Evolutionary conservation across 1,140 invertebrate species (phyloP).

Genomic region (Philopotamus ludificatus): DNA sequence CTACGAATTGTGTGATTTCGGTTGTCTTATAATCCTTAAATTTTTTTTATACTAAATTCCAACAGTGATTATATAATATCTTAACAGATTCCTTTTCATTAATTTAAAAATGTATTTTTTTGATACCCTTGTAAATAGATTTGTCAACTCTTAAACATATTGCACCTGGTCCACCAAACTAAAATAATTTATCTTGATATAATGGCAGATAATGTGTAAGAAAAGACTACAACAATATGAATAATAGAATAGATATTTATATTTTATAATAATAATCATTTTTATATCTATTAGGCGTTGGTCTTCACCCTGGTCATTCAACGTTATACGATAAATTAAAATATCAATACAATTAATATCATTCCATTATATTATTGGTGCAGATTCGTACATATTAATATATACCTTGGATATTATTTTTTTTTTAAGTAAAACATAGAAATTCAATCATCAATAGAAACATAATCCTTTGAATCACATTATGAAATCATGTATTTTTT

Average conservation of each 20-base stretch:
- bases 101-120: background rate
- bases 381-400: conserved; percentile 25
- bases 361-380: conserved; percentile 30
- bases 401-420: conserved; percentile 7
- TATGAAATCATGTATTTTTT: background rate
- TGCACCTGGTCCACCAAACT: conserved; percentile 33
- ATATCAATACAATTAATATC: conserved; percentile 22
- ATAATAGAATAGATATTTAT: conserved; percentile 4
- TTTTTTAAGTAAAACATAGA: background rate
- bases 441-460: background rate
- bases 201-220: conserved; percentile 20
- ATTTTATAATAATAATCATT: conserved; percentile 34
- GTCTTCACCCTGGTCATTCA: conserved; percentile 37
- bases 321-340: conserved; percentile 8
- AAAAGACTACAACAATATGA: conserved; percentile 21
- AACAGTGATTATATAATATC: background rate
- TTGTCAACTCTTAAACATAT: conserved; percentile 20
- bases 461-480: background rate
- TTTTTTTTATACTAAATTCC: background rate
- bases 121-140: background rate
- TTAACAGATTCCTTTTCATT: background rate
- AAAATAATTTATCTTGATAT: conserved; percentile 20
- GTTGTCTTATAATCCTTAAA: background rate
- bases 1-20: background rate
- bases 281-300: conserved; percentile 35